Percentiles rank a stretch among this genome's conserved stretches.
Evolutionary conservation across 1,140 invertebrate genomes (phyloP).

Genomic region (Hylyphantes graminicola): DNA sequence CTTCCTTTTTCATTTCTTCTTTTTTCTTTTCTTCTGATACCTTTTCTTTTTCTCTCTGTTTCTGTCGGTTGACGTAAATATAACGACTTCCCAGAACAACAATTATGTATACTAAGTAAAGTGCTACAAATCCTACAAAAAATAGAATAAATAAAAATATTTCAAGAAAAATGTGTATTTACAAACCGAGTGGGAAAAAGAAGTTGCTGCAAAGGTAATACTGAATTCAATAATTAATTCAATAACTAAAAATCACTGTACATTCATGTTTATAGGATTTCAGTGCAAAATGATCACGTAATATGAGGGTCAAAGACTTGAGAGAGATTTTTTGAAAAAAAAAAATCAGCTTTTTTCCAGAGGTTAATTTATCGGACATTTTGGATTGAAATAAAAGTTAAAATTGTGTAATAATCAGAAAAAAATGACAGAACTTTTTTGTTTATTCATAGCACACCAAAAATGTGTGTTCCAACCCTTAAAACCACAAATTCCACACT

Average conservation of each 20-base stretch:
- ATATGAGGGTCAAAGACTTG: no score
- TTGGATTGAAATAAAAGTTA: no score
- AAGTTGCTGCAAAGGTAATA: background rate
- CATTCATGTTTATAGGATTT: no score
- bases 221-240: background rate
- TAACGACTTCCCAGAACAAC: constrained; percentile 71
- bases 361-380: no score
- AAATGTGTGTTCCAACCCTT: no score
- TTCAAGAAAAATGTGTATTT: background rate
- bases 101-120: constrained; percentile 74
- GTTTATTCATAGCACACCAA: no score
- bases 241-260: background rate
- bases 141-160: background rate
- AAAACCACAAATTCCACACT: no score
- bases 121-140: constrained; percentile 71
- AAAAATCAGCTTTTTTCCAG: no score
- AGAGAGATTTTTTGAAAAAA: no score
- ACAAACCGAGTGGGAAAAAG: background rate
- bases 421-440: no score
- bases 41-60: constrained; percentile 40
- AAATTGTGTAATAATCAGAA: no score
- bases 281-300: no score
- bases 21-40: constrained; percentile 15
- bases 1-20: constrained; percentile 13
- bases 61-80: constrained; percentile 63